Conservation (phyloP, 2,888 invertebrate species). For the Phortica magna region DNA sequence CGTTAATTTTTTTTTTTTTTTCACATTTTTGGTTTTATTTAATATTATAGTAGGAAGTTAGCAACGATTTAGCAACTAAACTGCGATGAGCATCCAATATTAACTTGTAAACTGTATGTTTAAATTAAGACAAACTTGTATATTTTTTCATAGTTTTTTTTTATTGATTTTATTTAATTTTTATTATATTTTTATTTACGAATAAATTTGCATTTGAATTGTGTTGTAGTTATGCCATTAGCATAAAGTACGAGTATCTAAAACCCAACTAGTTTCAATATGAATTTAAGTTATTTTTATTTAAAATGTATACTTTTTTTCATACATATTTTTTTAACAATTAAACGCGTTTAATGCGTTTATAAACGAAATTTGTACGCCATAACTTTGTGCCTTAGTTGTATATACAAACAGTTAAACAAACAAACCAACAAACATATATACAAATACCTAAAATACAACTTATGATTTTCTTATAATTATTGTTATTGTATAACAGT, state of each 20-base stretch:
- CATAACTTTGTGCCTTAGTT: not conserved
- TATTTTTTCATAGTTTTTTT: not conserved
- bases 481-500: not conserved
- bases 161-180: not conserved
- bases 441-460: too few species aligned
- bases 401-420: not conserved
- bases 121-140: not conserved
- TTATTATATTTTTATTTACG: not conserved
- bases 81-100: constrained; percentile 16
- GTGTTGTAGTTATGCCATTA: constrained; percentile 16
- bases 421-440: not conserved
- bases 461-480: not conserved
- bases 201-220: constrained; percentile 22
- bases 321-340: too few species aligned
- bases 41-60: not conserved
- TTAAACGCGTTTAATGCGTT: too few species aligned
- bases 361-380: not conserved
- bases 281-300: not conserved
- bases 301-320: not conserved
- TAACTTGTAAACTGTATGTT: not conserved
- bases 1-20: not conserved
- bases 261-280: not conserved
- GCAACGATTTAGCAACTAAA: constrained; percentile 19
- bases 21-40: not conserved
- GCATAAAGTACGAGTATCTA: not conserved